Conservation (phyloP, 2,888 invertebrate genomes). For the Rhogogaster chlorosoma region DNA sequence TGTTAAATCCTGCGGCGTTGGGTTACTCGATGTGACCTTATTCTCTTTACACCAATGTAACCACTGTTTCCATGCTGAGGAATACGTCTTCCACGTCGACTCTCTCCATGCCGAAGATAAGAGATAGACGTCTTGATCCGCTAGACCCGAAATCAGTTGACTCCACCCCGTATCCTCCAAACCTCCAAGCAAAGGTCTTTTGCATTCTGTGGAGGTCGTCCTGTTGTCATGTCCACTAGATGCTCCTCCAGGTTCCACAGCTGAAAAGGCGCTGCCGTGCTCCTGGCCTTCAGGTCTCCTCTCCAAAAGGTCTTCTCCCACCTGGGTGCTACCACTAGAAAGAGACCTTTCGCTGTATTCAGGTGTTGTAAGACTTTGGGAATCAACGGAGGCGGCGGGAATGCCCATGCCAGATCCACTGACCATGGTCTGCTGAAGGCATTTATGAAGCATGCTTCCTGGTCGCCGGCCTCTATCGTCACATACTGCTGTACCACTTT, state of each 20-base stretch:
- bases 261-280: constrained; percentile 74
- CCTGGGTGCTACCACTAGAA: constrained; percentile 63
- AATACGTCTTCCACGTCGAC: constrained; percentile 48
- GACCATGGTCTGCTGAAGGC: constrained; percentile 64
- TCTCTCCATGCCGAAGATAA: constrained; percentile 38
- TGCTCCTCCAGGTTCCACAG: constrained; percentile 59
- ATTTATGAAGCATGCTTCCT: constrained; percentile 55
- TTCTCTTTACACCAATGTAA: constrained; percentile 14
- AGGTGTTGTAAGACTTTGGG: constrained; percentile 60
- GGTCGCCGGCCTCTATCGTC: constrained; percentile 43
- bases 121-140: neutral
- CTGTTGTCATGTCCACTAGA: constrained; percentile 62
- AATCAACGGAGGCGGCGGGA: constrained; percentile 66
- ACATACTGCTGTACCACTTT: constrained; percentile 36
- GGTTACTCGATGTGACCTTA: neutral
- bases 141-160: constrained; percentile 7
- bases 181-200: constrained; percentile 62
- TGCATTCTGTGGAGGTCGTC: constrained; percentile 77
- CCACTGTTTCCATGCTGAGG: constrained; percentile 47
- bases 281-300: constrained; percentile 57
- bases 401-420: constrained; percentile 63
- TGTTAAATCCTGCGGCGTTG: constrained; percentile 11
- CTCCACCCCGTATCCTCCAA: constrained; percentile 50
- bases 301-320: constrained; percentile 64
- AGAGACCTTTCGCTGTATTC: constrained; percentile 59